phyloP scores from a whole-genome alignment of 2,888 invertebrate species.

The Chloroclysta siterata region DNA sequence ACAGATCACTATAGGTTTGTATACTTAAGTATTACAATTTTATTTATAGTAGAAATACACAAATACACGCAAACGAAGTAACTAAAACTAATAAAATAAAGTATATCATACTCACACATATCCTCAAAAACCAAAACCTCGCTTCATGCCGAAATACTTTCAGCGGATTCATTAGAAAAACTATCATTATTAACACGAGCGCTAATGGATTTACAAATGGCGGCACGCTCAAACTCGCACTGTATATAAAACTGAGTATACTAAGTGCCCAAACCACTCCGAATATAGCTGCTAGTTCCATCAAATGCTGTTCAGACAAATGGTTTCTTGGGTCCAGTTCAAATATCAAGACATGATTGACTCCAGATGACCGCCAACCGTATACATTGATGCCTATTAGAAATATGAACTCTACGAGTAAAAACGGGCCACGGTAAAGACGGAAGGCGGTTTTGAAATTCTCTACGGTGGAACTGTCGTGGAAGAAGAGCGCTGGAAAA shows the following conservation, averaged over 20 bases:
- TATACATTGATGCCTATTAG: slow-evolving; percentile 98
- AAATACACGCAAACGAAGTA: no score
- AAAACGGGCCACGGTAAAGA: slow-evolving; percentile 96
- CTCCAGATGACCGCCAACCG: slow-evolving; percentile 98
- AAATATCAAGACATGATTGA: slow-evolving; percentile 98
- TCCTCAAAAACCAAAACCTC: slow-evolving; percentile 96
- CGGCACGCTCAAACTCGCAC: slow-evolving; percentile 94
- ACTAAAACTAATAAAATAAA: background rate
- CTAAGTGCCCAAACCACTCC: slow-evolving; percentile 96
- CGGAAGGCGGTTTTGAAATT: slow-evolving; percentile 95
- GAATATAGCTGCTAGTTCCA: slow-evolving; percentile 96
- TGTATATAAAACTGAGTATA: slow-evolving; percentile 93
- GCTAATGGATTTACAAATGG: slow-evolving; percentile 96
- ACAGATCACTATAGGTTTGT: no score
- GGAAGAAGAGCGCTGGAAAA: slow-evolving; percentile 90
- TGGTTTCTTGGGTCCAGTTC: slow-evolving; percentile 98
- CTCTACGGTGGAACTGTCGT: slow-evolving; percentile 86
- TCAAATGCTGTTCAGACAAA: slow-evolving; percentile 96
- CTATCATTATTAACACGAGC: slow-evolving; percentile 91
- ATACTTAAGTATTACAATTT: no score
- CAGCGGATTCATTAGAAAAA: slow-evolving; percentile 96
- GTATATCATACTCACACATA: slow-evolving; percentile 87
- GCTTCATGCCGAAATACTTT: slow-evolving; percentile 96
- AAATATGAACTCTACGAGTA: slow-evolving; percentile 96
- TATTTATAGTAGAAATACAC: no score